Evolutionary conservation across 2,113 vertebrate species (phyloP).

Genomic region (Aramus guarauna): DNA sequence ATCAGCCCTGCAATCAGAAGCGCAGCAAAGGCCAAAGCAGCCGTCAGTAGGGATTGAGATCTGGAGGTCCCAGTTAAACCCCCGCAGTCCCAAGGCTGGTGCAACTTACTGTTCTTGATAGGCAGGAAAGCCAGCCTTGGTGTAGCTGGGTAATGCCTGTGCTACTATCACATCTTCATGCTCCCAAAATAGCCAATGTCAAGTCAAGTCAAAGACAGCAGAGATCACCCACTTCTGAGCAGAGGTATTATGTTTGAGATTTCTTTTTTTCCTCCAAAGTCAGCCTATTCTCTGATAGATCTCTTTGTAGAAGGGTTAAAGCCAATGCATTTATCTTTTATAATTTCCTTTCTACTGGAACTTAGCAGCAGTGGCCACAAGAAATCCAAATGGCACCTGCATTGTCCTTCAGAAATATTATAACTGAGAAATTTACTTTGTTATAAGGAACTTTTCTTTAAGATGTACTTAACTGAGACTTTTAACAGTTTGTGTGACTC

Average conservation of each 20-base stretch:
- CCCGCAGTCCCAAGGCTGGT: neutral
- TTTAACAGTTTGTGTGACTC: neutral
- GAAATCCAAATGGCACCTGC: neutral
- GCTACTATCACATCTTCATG: neutral
- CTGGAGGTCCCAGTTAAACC: neutral
- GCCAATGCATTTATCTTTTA: neutral
- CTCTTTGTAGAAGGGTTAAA: neutral
- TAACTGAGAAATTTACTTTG: neutral
- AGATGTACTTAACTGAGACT: neutral
- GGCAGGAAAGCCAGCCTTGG: neutral
- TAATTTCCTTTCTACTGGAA: neutral
- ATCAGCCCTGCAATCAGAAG: neutral
- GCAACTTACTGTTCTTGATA: neutral
- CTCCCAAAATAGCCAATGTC: neutral
- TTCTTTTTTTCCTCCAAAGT: neutral
- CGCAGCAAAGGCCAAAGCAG: neutral
- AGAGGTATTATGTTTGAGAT: neutral
- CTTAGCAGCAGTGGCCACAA: neutral
- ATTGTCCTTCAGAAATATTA: neutral
- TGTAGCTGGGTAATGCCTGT: neutral
- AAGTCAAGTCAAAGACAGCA: neutral
- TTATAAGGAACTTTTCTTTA: neutral
- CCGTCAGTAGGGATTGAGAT: fast-evolving
- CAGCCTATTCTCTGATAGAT: neutral
- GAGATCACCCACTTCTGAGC: neutral